phyloP scores from a whole-genome alignment of 2,113 vertebrate species.

The Petaurus breviceps region DNA sequence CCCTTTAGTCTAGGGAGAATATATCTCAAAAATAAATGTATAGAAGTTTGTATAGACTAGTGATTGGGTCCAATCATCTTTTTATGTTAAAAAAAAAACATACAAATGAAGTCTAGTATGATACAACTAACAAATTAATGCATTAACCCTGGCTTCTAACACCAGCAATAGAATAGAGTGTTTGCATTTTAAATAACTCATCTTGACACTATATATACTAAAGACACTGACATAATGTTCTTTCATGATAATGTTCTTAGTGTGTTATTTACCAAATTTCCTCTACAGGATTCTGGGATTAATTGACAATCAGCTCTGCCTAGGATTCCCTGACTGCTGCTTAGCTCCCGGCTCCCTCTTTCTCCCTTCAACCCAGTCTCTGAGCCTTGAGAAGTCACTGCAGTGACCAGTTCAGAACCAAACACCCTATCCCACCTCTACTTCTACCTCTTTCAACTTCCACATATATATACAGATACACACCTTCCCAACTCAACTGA shows the following conservation, averaged over 20 bases:
- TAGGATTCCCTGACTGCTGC: neutral
- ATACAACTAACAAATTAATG: neutral
- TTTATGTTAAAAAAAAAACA: conserved; percentile 36
- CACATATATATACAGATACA: neutral
- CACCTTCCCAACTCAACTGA: neutral
- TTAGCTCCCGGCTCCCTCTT: neutral
- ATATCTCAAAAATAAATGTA: conserved; percentile 29
- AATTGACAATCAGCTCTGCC: neutral
- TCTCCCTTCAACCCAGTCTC: neutral
- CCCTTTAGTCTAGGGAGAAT: neutral
- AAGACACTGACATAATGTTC: neutral
- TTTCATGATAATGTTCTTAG: neutral
- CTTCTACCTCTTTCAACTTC: neutral
- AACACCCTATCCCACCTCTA: neutral
- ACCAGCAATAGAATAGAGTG: conserved; percentile 5
- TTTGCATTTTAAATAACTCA: conserved; percentile 11
- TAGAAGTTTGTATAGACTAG: neutral
- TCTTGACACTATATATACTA: neutral
- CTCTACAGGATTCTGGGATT: neutral
- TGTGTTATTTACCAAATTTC: neutral
- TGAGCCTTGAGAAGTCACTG: neutral
- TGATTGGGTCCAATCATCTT: neutral
- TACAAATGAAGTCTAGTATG: conserved; percentile 8
- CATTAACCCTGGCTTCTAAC: neutral
- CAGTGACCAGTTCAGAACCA: neutral